A percentile compares a stretch with the other conserved stretches of the same genome.
Conservation (phyloP, 2,113 vertebrate species). For the Canis aureus region DNA sequence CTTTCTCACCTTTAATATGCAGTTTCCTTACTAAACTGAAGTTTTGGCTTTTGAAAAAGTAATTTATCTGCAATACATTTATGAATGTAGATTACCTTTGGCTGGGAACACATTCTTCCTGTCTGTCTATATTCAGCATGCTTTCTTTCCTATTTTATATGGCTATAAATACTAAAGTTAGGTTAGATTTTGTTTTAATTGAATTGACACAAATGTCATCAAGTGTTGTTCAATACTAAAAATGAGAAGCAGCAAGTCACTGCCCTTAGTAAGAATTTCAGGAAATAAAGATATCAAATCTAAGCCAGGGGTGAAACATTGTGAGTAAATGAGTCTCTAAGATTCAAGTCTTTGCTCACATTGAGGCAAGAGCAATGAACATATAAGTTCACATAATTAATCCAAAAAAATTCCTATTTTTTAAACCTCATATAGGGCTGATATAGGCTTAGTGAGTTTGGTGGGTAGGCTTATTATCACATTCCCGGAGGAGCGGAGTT, state of each 20-base stretch:
- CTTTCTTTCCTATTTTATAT: slow-evolving; percentile 45
- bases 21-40: slow-evolving; percentile 41
- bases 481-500: background rate
- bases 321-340: slow-evolving; percentile 18
- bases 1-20: slow-evolving; percentile 33
- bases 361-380: background rate
- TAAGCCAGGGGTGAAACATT: background rate
- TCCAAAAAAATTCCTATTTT: slow-evolving; percentile 42
- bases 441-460: background rate
- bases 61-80: slow-evolving; percentile 28
- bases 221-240: slow-evolving; percentile 26
- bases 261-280: background rate
- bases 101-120: slow-evolving; percentile 30
- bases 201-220: slow-evolving; percentile 34
- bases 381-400: slow-evolving; percentile 28
- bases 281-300: background rate
- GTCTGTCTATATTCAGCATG: background rate
- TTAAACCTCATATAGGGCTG: background rate
- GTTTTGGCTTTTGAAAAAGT: slow-evolving; percentile 21
- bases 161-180: slow-evolving; percentile 32
- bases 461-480: background rate
- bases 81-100: slow-evolving; percentile 35
- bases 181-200: slow-evolving; percentile 54
- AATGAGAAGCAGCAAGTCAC: slow-evolving; percentile 15
- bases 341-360: slow-evolving; percentile 50